phyloP scores from a whole-genome alignment of 2,888 invertebrate genomes.

The Escarpia spicata region DNA sequence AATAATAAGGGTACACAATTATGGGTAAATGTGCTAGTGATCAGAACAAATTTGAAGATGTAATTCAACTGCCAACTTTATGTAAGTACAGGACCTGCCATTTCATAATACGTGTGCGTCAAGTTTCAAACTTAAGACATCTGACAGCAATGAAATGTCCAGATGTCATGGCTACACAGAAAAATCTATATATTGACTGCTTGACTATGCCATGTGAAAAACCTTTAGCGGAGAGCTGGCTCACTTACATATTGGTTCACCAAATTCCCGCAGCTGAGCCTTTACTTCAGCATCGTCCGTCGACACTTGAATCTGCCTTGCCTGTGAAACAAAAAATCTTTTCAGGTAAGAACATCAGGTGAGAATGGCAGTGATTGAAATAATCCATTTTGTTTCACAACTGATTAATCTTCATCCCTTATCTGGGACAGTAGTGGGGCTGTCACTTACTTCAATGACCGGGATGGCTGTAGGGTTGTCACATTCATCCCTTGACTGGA shows the following conservation, averaged over 20 bases:
- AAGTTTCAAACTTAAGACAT: not conserved
- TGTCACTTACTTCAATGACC: too few relatives aligned
- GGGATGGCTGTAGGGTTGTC: too few relatives aligned
- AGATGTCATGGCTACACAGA: not conserved
- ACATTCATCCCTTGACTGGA: too few relatives aligned
- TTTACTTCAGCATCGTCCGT: conserved; percentile 98
- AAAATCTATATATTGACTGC: too few relatives aligned
- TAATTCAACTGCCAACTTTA: not conserved
- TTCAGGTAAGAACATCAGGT: not conserved
- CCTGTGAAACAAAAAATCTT: conserved; percentile 50
- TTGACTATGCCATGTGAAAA: not conserved
- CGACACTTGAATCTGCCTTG: conserved; percentile 93
- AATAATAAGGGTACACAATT: not conserved
- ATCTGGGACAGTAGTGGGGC: too few relatives aligned
- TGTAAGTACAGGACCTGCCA: not conserved
- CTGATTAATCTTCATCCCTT: too few relatives aligned
- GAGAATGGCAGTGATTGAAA: too few relatives aligned
- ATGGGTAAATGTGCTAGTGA: not conserved
- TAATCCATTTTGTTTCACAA: too few relatives aligned
- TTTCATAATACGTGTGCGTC: not conserved
- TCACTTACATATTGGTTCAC: conserved; percentile 87
- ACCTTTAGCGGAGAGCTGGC: not conserved
- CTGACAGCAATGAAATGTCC: not conserved
- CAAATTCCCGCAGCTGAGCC: conserved; percentile 87
- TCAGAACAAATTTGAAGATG: not conserved